These are phyloP conservation scores for Eublepharis macularius DNA, from an alignment of 2,113 vertebrate species.

Conservation along the genomic window DNA sequence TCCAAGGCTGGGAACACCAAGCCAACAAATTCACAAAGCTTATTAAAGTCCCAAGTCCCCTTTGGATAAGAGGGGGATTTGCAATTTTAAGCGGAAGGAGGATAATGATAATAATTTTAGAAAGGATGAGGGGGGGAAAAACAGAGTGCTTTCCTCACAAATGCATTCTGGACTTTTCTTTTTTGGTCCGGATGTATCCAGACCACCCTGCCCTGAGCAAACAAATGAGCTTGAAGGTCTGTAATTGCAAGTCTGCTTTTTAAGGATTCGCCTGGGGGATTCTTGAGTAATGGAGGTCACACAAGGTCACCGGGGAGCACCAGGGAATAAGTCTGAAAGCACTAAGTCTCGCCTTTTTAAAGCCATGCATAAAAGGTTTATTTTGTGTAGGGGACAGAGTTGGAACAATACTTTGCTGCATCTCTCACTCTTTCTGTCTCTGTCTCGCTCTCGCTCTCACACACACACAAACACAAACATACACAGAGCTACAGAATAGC, in stretches of 20 bases:
- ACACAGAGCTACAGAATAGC: not conserved
- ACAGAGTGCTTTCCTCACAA: constrained; percentile 53
- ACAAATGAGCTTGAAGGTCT: constrained; percentile 84
- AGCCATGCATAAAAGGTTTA: constrained; percentile 68
- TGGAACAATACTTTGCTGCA: constrained; percentile 54
- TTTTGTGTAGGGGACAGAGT: constrained; percentile 44
- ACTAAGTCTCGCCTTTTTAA: constrained; percentile 68
- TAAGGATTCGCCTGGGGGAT: constrained; percentile 77
- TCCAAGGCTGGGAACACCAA: constrained; percentile 46
- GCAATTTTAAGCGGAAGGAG: constrained; percentile 65
- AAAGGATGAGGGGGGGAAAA: constrained; percentile 26
- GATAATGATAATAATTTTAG: constrained; percentile 25
- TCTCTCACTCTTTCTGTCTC: not conserved
- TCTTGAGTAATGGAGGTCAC: constrained; percentile 87
- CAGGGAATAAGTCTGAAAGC: constrained; percentile 70
- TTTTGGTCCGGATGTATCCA: constrained; percentile 69
- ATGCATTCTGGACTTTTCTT: constrained; percentile 52
- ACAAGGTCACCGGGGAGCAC: constrained; percentile 74
- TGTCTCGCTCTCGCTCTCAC: not conserved
- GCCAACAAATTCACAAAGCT: constrained; percentile 56
- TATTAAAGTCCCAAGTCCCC: constrained; percentile 29
- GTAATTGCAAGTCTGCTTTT: constrained; percentile 79
- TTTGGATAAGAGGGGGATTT: constrained; percentile 68
- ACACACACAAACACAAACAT: not conserved
- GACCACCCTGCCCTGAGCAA: constrained; percentile 85